A percentile compares a stretch with the other conserved stretches of the same genome.
Evolutionary conservation across 2,113 vertebrate species (phyloP).

Genomic region (Erinaceus europaeus): DNA sequence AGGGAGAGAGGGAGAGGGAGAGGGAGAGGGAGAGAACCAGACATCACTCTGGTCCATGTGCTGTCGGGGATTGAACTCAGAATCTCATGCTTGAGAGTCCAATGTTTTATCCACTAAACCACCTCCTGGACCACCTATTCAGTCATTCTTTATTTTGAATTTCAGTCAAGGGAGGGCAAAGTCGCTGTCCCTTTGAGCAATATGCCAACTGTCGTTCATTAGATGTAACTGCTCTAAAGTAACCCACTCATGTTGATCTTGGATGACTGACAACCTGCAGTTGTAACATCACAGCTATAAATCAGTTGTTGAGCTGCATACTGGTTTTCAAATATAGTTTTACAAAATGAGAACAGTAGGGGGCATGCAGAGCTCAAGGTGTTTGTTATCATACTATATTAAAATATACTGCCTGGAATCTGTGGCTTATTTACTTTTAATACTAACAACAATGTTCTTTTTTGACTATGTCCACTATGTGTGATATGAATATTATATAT

Average conservation of each 20-base stretch:
- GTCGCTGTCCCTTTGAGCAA: conserved; percentile 28
- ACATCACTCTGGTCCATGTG: too few species aligned
- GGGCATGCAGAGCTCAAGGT: conserved; percentile 81
- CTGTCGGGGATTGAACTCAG: too few species aligned
- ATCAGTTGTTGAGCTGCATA: conserved; percentile 59
- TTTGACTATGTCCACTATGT: conserved; percentile 9
- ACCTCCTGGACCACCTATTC: too few species aligned
- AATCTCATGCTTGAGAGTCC: too few species aligned
- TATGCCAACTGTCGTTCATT: conserved; percentile 49
- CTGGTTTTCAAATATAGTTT: conserved; percentile 68
- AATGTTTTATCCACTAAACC: too few species aligned
- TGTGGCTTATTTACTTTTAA: conserved; percentile 34
- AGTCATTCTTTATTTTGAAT: conserved; percentile 11
- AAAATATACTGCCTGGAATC: conserved; percentile 40
- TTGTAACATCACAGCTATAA: conserved; percentile 53
- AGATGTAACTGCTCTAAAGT: conserved; percentile 27
- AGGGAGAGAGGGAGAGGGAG: too few species aligned
- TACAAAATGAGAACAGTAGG: conserved; percentile 82
- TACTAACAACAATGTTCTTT: conserved; percentile 12
- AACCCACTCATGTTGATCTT: conserved; percentile 40
- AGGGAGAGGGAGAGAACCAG: too few species aligned
- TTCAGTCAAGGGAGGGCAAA: conserved; percentile 20
- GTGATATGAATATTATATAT: background rate
- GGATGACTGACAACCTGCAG: conserved; percentile 47
- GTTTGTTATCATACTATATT: conserved; percentile 57